A percentile compares a stretch with the other conserved stretches of the same genome.
phyloP scores from a whole-genome alignment of 2,888 invertebrate species.

The Morpho helenor region DNA sequence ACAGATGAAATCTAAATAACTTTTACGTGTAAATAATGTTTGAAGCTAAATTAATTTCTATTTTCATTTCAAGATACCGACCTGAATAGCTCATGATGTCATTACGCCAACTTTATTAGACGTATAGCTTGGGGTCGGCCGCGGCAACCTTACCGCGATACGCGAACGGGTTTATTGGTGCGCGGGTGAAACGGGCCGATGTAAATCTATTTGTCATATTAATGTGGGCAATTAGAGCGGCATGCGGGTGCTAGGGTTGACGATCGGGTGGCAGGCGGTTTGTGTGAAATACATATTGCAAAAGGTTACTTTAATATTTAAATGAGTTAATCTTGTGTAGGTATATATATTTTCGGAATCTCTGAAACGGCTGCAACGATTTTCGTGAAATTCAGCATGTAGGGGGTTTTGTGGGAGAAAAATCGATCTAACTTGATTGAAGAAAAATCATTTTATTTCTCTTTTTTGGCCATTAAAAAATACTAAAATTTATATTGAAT shows the following conservation, averaged over 20 bases:
- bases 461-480: too few relatives aligned
- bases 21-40: too few relatives aligned
- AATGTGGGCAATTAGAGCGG: slow-evolving; percentile 67
- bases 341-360: too few relatives aligned
- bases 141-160: slow-evolving; percentile 22
- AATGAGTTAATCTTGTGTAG: too few relatives aligned
- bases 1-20: too few relatives aligned
- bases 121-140: slow-evolving; percentile 20
- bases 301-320: too few relatives aligned
- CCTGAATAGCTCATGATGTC: slow-evolving; percentile 1
- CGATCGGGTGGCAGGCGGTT: slow-evolving; percentile 20
- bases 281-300: neutral
- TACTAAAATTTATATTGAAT: too few relatives aligned
- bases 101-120: slow-evolving; percentile 12
- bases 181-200: slow-evolving; percentile 46
- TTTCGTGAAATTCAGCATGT: too few relatives aligned
- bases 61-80: neutral
- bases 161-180: slow-evolving; percentile 26
- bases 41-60: neutral
- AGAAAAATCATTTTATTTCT: too few relatives aligned
- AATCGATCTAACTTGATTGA: too few relatives aligned
- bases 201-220: slow-evolving; percentile 75
- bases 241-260: slow-evolving; percentile 67
- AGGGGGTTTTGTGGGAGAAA: too few relatives aligned
- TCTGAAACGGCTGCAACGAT: too few relatives aligned